A percentile compares a stretch with the other conserved stretches of the same genome.
These are phyloP conservation scores for Hemicrepidius hirtus DNA, from an alignment of 2,888 invertebrate genomes.

Conservation along the genomic window DNA sequence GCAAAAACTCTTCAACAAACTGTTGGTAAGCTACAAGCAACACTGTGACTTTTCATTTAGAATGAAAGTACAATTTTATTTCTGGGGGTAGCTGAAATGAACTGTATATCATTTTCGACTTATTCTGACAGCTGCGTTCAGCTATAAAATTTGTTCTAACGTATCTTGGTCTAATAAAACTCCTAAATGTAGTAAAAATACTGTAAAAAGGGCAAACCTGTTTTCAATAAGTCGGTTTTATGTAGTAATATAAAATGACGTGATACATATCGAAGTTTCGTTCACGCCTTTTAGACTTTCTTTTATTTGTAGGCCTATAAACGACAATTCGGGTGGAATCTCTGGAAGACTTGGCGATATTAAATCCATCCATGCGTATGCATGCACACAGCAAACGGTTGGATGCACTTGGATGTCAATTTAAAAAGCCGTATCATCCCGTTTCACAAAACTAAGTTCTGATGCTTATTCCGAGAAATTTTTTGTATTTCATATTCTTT, in stretches of 20 bases:
- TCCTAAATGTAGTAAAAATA: constrained; percentile 9
- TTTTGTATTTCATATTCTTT: background rate
- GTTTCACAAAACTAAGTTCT: constrained; percentile 14
- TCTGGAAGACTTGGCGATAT: constrained; percentile 31
- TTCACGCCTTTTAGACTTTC: constrained; percentile 21
- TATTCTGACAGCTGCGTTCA: constrained; percentile 4
- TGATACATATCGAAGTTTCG: constrained; percentile 12
- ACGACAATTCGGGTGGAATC: constrained; percentile 30
- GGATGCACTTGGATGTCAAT: constrained; percentile 35
- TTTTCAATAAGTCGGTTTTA: constrained; percentile 21
- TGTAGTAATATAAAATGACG: constrained; percentile 3
- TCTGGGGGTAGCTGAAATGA: background rate
- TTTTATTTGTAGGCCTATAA: constrained; percentile 40
- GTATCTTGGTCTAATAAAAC: background rate
- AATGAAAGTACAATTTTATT: too few species aligned
- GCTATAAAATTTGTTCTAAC: constrained; percentile 11
- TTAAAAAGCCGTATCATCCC: constrained; percentile 28
- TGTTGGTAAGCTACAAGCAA: too few species aligned
- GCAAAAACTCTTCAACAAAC: too few species aligned
- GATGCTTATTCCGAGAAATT: background rate
- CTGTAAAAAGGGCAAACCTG: constrained; percentile 19
- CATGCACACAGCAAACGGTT: constrained; percentile 24
- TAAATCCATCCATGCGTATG: constrained; percentile 30
- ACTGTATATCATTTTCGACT: constrained; percentile 3
- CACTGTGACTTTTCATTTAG: too few species aligned